Conservation (phyloP, 1,140 invertebrate genomes). For the Neodiprion pinetum region DNA sequence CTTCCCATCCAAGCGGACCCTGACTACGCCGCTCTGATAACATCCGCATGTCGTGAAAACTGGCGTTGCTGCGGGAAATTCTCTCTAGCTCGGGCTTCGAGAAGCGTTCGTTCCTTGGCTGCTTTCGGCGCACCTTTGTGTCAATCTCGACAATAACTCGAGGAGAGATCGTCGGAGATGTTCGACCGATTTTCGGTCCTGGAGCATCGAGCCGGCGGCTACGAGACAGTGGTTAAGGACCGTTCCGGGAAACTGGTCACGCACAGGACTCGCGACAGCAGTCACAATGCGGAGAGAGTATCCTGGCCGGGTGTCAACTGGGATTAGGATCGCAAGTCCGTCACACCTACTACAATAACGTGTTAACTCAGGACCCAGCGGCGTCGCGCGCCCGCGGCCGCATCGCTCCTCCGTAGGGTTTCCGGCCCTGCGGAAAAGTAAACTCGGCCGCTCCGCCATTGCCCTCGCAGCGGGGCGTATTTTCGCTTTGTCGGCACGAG, state of each 20-base stretch:
- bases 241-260: constrained; percentile 43
- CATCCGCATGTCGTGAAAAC: neutral
- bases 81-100: neutral
- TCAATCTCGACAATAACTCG: neutral
- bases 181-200: neutral
- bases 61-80: neutral
- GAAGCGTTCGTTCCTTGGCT: neutral
- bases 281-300: neutral
- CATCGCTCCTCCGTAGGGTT: neutral
- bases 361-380: constrained; percentile 42
- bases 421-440: neutral
- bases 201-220: neutral
- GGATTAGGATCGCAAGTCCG: constrained; percentile 48
- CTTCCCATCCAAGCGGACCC: neutral
- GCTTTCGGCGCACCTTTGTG: neutral
- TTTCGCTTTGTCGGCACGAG: constrained; percentile 55
- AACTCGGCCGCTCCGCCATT: constrained; percentile 1
- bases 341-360: constrained; percentile 51
- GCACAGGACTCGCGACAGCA: constrained; percentile 25
- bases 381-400: constrained; percentile 22
- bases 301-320: constrained; percentile 34
- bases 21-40: neutral
- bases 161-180: neutral
- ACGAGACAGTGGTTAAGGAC: constrained; percentile 31
- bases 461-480: constrained; percentile 46